Evolutionary conservation across 2,113 vertebrate species (phyloP), one percentile per base, ranked within the genome.

Genomic region (Etheostoma cragini): DNA sequence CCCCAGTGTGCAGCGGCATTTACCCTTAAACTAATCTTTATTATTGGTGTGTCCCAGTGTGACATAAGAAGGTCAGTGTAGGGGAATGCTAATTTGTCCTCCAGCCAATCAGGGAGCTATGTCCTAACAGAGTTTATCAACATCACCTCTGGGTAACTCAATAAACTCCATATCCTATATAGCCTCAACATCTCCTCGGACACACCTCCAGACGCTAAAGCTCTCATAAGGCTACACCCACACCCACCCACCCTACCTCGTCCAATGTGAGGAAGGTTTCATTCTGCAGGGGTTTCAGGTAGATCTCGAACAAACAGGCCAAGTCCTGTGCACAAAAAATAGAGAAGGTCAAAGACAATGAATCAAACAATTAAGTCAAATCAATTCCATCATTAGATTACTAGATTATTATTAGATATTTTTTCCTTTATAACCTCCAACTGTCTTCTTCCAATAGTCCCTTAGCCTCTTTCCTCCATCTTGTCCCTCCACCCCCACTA

Each of bases 251-350:
- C 8, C 91, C 89, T 91, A 99, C 98, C 97, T 99, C 97, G 13
- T 99, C 98, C 86, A 95, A 96, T 3, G 97, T 97, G 72, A 99
- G 97, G 81, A 99, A 99, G 52, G 96, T 98, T 94, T 99, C 97
- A 35, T 92, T 97, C 67, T 99, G 98, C 89, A 99, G 95, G 0
- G 98, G 98, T 80, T 97, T 97, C 94, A 99, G 89, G 94, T 99
- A 99, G 1, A 98, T 94, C 85, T 98, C 96, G 0, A 99, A 98
- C 88, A 99, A 95, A 90, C 96, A 97, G 86, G 94, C 96, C 89
- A 99, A 92, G 82, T 99, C 98, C 98, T 99, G 49, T 5, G n/a
- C 33, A 70, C 50, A 76, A 21, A 5, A 19, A 24, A 75, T 8
- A 1, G 24, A 82, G 56, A 47, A 73, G 70, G 79, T 88, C 45